Base-by-base conservation (phyloP, 2,888 invertebrate genomes). In the Pocota personata region DNA sequence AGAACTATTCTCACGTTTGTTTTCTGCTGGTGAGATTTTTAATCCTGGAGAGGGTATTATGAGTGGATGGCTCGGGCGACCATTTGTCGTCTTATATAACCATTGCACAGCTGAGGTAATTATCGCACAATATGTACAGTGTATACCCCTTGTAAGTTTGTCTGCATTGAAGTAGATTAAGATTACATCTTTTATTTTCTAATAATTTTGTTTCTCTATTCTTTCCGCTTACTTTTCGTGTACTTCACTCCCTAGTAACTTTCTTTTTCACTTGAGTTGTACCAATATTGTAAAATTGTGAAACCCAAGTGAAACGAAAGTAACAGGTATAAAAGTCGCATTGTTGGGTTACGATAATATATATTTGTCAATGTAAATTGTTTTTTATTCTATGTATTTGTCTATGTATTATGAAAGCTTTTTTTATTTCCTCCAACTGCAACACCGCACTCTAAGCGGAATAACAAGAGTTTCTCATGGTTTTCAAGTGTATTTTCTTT, bases 51-150 rank as follows among this genome's bases (percentile, higher is more conserved):
- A 86, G 43, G 87, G 88, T 71, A 88, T 89, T 75, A 60, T 88
- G 40, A 83, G 84, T 48, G 89, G 87, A 50, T 89, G 89, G 89
- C 75, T 87, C 55, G 89, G 89, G 1, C 75, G 82, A 37, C 89
- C 89, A 27, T 88, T 87, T 82, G 88, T 89, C 21, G 78, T 89
- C 21, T 76, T 90, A 43, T 89, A 87, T 86, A 77, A 82, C 40
- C 82, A 88, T 57, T 58, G 78, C 43, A 84, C 82, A 24, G 88
- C 86, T 30, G 89, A 90, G 89, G 89, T 90, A 88, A 87, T 60
- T 84, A 69, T 58, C 40, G 43, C 55, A 73, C 43, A 43, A n/a
- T n/a, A n/a, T n/a, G n/a, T 71, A 72, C 16, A 16, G n/a, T 21
- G 24, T 12, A 48, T 30, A 50, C 7, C 27, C 1, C 6, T 30